Conservation (phyloP, 2,113 vertebrate species). For the Triplophysa siluroides region DNA sequence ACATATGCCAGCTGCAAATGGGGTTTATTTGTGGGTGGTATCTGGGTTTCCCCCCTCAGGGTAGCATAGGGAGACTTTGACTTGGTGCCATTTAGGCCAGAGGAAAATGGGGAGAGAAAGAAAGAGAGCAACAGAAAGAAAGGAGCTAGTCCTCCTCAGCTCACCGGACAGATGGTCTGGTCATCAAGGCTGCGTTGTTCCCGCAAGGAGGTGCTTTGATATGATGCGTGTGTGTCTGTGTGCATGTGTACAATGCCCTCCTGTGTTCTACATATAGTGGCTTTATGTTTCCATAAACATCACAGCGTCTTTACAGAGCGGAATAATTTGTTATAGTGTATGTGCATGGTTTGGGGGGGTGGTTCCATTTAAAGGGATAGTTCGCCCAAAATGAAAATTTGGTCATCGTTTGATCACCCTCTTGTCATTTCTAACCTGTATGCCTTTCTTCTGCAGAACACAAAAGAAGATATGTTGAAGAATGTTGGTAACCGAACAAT, state of each 20-base stretch:
- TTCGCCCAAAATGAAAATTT: too few relatives aligned
- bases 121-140: neutral
- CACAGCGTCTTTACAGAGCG: neutral
- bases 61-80: slow-evolving; percentile 7
- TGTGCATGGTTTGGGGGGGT: neutral
- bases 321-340: neutral
- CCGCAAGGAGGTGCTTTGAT: slow-evolving; percentile 57
- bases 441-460: too few relatives aligned
- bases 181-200: slow-evolving; percentile 47
- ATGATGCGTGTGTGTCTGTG: slow-evolving; percentile 27
- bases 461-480: too few relatives aligned
- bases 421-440: too few relatives aligned
- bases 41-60: slow-evolving; percentile 27
- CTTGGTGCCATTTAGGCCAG: slow-evolving; percentile 43
- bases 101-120: neutral
- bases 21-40: neutral
- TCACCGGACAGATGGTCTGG: slow-evolving; percentile 55
- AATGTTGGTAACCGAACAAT: too few relatives aligned
- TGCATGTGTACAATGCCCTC: slow-evolving; percentile 37
- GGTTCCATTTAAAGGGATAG: too few relatives aligned
- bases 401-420: too few relatives aligned
- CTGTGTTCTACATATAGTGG: slow-evolving; percentile 16
- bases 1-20: neutral
- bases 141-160: slow-evolving; percentile 43
- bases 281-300: neutral